phyloP scores from a whole-genome alignment of 2,888 invertebrate genomes.

The Tachina grossa region DNA sequence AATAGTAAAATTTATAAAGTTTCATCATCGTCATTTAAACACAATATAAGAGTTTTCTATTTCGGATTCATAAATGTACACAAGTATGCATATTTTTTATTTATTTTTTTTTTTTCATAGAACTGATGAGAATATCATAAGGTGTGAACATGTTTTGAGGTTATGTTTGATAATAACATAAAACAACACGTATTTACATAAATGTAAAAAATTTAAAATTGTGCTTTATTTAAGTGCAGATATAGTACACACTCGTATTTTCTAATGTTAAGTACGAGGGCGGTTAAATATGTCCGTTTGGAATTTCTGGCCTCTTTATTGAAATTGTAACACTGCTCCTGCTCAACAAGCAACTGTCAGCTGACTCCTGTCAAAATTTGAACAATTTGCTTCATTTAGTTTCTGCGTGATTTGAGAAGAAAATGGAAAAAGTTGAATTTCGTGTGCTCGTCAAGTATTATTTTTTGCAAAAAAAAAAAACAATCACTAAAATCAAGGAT shows the following conservation, averaged over 20 bases:
- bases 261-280: too few species aligned
- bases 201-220: background rate
- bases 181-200: background rate
- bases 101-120: slow-evolving; percentile 5
- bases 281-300: background rate
- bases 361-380: too few species aligned
- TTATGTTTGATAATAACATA: slow-evolving; percentile 36
- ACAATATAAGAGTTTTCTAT: slow-evolving; percentile 16
- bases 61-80: slow-evolving; percentile 8
- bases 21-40: slow-evolving; percentile 30
- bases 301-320: background rate
- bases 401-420: too few species aligned
- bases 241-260: too few species aligned
- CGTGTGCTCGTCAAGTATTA: too few species aligned
- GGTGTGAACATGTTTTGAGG: slow-evolving; percentile 66
- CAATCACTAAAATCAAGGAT: too few species aligned
- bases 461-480: too few species aligned
- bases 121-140: slow-evolving; percentile 54
- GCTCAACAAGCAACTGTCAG: too few species aligned
- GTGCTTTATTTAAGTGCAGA: slow-evolving; percentile 15
- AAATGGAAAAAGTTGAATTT: too few species aligned
- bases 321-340: too few species aligned
- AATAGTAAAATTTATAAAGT: slow-evolving; percentile 44
- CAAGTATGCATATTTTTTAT: background rate
- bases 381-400: too few species aligned